Percentiles rank a stretch among this genome's conserved stretches.
These are phyloP conservation scores for Willisornis vidua DNA, from an alignment of 2,113 vertebrate genomes.

Conservation along the genomic window DNA sequence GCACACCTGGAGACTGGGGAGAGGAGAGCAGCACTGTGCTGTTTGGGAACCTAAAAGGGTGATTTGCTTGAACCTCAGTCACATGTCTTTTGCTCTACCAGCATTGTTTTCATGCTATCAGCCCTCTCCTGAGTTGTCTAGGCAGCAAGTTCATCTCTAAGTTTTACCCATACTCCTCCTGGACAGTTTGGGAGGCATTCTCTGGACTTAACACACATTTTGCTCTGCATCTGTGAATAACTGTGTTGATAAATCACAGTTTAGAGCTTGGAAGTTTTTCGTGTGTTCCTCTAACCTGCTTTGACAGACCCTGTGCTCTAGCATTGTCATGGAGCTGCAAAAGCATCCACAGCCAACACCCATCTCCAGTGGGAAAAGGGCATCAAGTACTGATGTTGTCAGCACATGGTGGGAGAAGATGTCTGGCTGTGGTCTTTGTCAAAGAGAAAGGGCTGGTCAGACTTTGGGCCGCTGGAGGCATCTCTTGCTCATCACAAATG, in stretches of 20 bases:
- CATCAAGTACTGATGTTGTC: neutral
- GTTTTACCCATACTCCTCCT: neutral
- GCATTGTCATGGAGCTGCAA: neutral
- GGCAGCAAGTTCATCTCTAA: neutral
- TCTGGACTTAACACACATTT: neutral
- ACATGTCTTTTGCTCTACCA: neutral
- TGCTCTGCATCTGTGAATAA: neutral
- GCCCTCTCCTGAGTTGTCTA: neutral
- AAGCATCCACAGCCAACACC: neutral
- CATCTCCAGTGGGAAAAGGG: neutral
- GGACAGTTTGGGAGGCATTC: neutral
- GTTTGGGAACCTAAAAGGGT: neutral
- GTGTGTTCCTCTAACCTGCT: neutral
- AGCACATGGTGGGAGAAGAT: neutral
- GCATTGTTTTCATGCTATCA: neutral
- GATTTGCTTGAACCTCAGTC: neutral
- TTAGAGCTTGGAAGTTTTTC: neutral
- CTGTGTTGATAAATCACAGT: neutral
- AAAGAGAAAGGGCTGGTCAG: neutral
- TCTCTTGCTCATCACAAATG: neutral
- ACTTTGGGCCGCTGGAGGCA: rapidly evolving
- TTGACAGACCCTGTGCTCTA: neutral
- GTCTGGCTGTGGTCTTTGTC: neutral
- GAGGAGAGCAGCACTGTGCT: neutral
- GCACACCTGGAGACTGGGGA: neutral